Evolutionary conservation across 37 sponge, comb jelly and placozoan species (phyloP).

Genomic region (Lycopodina hypogea): DNA sequence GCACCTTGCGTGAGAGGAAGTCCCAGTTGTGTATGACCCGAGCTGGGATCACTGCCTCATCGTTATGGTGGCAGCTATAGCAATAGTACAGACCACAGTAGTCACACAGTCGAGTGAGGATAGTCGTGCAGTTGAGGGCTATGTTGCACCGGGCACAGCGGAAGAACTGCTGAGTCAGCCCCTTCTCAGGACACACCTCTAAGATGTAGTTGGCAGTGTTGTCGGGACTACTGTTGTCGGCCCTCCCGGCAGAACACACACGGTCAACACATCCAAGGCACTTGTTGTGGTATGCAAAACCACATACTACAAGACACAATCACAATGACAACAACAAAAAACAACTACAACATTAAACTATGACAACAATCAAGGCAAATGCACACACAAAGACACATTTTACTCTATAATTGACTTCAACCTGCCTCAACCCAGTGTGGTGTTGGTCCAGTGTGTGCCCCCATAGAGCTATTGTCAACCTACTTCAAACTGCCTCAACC

Average conservation of each 20-base stretch:
- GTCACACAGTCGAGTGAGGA: slow-evolving; percentile 78
- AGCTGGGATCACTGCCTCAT: slow-evolving; percentile 79
- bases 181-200: slow-evolving; percentile 77
- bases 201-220: slow-evolving; percentile 38
- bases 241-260: background rate
- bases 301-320: slow-evolving; percentile 5
- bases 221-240: too few species aligned
- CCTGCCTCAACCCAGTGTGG: too few species aligned
- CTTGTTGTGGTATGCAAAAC: slow-evolving; percentile 17
- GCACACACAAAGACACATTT: too few species aligned
- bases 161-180: slow-evolving; percentile 87
- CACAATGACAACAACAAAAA: too few species aligned
- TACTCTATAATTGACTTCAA: too few species aligned
- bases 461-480: too few species aligned
- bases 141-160: slow-evolving; percentile 80
- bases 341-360: background rate
- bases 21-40: slow-evolving; percentile 98
- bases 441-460: too few species aligned
- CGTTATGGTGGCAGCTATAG: slow-evolving; percentile 78
- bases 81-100: slow-evolving; percentile 92
- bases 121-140: slow-evolving; percentile 36
- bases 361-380: too few species aligned
- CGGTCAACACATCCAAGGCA: background rate
- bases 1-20: slow-evolving; percentile 68
- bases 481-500: too few species aligned